phyloP scores from a whole-genome alignment of 2,797 vertebrate genomes.

The Lepus oiostolus region DNA sequence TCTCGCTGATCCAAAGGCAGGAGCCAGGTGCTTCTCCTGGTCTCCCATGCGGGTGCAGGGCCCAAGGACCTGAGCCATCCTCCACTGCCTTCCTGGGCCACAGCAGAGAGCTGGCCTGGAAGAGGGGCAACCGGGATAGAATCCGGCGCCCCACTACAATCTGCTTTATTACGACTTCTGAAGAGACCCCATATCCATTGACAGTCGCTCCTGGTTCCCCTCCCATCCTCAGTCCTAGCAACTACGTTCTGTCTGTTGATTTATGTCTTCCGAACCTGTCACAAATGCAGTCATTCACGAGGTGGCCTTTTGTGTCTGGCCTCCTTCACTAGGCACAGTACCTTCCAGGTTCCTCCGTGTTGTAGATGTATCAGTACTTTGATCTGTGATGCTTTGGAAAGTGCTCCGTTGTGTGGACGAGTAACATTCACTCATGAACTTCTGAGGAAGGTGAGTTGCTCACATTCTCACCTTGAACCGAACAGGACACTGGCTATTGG shows the following conservation, averaged over 20 bases:
- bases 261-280: neutral
- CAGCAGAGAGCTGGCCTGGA: no score
- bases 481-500: neutral
- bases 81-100: no score
- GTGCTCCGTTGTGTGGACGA: neutral
- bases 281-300: neutral
- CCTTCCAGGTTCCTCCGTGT: conserved; percentile 2
- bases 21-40: no score
- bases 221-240: neutral
- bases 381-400: neutral
- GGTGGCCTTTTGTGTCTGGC: neutral
- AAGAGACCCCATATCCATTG: neutral
- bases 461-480: neutral
- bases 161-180: no score
- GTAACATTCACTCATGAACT: neutral
- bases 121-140: no score
- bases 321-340: neutral
- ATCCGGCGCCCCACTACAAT: no score
- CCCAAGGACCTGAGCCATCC: no score
- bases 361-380: neutral
- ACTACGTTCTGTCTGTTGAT: neutral
- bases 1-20: no score
- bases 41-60: no score
- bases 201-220: neutral
- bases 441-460: neutral